These are phyloP conservation scores for Sinhomidia bicolor DNA, from an alignment of 2,888 invertebrate species.

Conservation along the genomic window DNA sequence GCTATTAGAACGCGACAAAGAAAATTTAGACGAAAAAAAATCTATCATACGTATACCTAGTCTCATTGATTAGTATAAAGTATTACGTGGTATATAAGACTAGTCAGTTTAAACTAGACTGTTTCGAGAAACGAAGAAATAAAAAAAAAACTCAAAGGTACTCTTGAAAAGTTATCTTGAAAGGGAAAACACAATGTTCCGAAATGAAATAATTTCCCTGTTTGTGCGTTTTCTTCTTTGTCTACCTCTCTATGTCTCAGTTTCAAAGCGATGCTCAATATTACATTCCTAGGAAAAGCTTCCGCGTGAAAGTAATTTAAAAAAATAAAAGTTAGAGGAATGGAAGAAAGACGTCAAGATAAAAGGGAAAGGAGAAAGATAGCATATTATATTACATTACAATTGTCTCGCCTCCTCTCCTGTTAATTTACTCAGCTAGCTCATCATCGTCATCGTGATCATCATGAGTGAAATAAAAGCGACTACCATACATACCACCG, in stretches of 20 bases:
- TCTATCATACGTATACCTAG: no score
- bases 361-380: constrained; percentile 5
- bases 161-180: no score
- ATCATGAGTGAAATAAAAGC: constrained; percentile 1
- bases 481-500: not conserved
- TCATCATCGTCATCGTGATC: not conserved
- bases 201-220: no score
- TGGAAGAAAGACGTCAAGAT: not conserved
- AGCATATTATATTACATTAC: constrained; percentile 1
- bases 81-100: no score
- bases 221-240: not conserved
- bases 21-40: no score
- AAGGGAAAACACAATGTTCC: no score
- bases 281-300: not conserved
- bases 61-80: no score
- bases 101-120: no score
- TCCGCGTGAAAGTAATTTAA: not conserved
- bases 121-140: no score
- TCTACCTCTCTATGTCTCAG: not conserved
- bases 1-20: no score
- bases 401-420: not conserved
- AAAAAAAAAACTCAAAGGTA: no score
- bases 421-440: constrained; percentile 3
- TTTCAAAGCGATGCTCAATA: not conserved
- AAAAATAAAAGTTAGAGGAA: not conserved